These are phyloP conservation scores for Diadema setosum DNA, from an alignment of 35 echinoderm and acorn worm genomes.

Conservation along the genomic window DNA sequence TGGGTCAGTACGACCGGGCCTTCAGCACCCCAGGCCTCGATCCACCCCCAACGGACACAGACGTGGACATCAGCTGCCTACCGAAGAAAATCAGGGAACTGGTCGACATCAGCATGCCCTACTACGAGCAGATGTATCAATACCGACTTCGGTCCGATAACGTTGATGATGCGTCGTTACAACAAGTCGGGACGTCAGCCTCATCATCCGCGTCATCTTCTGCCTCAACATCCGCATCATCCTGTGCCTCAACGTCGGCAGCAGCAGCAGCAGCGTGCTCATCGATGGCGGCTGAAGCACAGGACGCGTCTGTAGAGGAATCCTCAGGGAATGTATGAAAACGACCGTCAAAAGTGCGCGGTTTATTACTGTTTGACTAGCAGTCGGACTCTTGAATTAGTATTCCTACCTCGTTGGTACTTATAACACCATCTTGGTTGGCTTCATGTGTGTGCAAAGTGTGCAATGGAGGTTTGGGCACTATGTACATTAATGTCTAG, in stretches of 20 bases:
- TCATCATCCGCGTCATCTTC: not conserved
- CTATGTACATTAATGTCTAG: no score
- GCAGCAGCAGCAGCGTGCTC: not conserved
- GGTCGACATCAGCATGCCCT: slow-evolving; percentile 30
- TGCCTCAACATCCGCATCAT: not conserved
- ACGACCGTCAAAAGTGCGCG: no score
- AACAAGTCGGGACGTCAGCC: not conserved
- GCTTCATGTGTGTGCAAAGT: no score
- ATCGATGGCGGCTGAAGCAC: no score
- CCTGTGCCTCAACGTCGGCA: not conserved
- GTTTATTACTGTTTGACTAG: no score
- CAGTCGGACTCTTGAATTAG: no score
- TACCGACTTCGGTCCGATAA: not conserved
- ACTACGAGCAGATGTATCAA: slow-evolving; percentile 50
- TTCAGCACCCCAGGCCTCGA: slow-evolving; percentile 44
- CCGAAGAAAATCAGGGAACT: slow-evolving; percentile 7
- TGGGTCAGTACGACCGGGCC: slow-evolving; percentile 83
- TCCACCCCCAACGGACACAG: not conserved
- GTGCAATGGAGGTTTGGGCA: no score
- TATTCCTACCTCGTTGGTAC: no score
- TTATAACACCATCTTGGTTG: no score
- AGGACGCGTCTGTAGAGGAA: no score
- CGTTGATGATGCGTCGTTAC: not conserved
- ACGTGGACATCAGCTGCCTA: slow-evolving; percentile 3
- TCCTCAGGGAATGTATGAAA: no score